Conservation (phyloP, 2,888 invertebrate species). For the Chaetoderma sp. region DNA sequence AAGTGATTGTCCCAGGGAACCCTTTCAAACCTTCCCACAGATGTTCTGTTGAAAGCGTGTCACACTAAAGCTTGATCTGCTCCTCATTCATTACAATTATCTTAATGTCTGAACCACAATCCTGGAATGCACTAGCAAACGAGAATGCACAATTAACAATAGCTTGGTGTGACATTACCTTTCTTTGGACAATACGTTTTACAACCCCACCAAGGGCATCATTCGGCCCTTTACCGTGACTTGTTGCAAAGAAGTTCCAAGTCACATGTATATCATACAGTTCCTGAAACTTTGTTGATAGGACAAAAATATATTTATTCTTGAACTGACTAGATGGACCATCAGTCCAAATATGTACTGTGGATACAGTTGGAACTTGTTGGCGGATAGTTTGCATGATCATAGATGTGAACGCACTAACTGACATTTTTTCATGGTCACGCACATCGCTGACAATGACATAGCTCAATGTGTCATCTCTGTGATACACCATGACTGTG, state of each 20-base stretch:
- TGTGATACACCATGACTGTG: slow-evolving; percentile 15
- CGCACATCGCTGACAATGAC: slow-evolving; percentile 11
- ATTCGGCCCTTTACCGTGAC: slow-evolving; percentile 18
- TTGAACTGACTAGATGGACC: slow-evolving; percentile 19
- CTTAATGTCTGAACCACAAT: neutral
- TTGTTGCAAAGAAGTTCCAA: slow-evolving; percentile 21
- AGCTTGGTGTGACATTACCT: slow-evolving; percentile 6
- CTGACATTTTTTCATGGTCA: slow-evolving; percentile 16
- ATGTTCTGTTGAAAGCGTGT: neutral
- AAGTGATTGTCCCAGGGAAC: slow-evolving; percentile 6
- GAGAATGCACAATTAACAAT: slow-evolving; percentile 10
- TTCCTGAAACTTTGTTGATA: neutral
- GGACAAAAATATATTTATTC: slow-evolving; percentile 13
- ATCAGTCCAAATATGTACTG: slow-evolving; percentile 19
- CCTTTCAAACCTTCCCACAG: neutral
- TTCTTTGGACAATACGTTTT: slow-evolving; percentile 16
- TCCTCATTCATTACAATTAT: neutral
- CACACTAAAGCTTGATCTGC: neutral
- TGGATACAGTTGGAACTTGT: slow-evolving; percentile 2
- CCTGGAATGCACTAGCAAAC: slow-evolving; percentile 9
- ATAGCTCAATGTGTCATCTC: neutral
- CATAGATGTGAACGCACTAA: slow-evolving; percentile 10
- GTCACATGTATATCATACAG: no score
- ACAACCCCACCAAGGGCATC: slow-evolving; percentile 19
- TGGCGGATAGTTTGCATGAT: neutral